A percentile compares a stretch with the other conserved stretches of the same genome.
Evolutionary conservation across 2,113 vertebrate genomes (phyloP).

Genomic region (Mionectes macconnelli): DNA sequence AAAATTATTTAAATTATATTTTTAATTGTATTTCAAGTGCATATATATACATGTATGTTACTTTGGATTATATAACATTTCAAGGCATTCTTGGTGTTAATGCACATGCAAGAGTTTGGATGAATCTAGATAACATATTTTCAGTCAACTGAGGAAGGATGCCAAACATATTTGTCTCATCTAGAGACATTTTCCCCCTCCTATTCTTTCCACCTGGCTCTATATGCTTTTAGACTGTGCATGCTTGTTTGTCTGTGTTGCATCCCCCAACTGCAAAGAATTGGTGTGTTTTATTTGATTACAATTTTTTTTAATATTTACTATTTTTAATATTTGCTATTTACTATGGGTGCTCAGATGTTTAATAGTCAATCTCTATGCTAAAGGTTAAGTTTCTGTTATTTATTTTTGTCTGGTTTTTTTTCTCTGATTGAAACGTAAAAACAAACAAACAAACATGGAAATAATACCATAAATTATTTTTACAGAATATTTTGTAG

Average conservation of each 20-base stretch:
- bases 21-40: not conserved
- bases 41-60: not conserved
- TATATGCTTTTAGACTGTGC: not conserved
- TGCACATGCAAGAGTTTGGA: not conserved
- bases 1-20: not conserved
- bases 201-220: not conserved
- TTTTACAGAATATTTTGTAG: not conserved
- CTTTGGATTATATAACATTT: not conserved
- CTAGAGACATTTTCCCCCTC: not conserved
- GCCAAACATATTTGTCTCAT: not conserved
- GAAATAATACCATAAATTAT: not conserved
- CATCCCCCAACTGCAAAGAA: not conserved
- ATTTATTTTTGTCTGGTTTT: not conserved
- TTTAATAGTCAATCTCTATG: not conserved
- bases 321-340: too few relatives aligned
- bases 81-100: not conserved
- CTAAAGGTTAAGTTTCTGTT: not conserved
- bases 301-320: too few relatives aligned
- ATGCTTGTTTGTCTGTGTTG: not conserved
- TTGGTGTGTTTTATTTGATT: not conserved
- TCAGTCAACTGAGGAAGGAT: not conserved
- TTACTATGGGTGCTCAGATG: too few relatives aligned
- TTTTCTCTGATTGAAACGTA: not conserved
- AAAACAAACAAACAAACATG: not conserved
- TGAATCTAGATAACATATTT: not conserved